Evolutionary conservation across 2,797 vertebrate genomes (phyloP).

Genomic region (Lycodopsis pacificus): DNA sequence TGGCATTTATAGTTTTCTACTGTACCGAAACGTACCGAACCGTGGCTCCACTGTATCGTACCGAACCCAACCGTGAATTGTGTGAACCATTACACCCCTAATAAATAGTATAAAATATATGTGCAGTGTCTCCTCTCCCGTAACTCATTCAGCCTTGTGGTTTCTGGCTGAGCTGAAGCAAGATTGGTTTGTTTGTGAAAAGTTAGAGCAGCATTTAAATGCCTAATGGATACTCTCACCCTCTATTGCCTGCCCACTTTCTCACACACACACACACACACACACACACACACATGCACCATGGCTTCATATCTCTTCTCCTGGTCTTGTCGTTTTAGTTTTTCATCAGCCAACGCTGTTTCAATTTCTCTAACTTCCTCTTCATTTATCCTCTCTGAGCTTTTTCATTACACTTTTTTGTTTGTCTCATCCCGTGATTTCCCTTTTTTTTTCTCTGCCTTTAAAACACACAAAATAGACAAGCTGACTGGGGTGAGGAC

Average conservation of each 20-base stretch:
- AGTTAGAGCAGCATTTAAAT: conserved; percentile 21
- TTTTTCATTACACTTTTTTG: conserved; percentile 17
- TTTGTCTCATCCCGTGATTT: conserved; percentile 22
- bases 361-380: conserved; percentile 28
- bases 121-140: background rate
- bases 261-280: background rate
- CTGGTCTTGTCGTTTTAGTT: conserved; percentile 23
- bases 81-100: too few species aligned
- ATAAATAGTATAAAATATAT: background rate
- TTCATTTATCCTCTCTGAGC: conserved; percentile 18
- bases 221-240: conserved; percentile 2
- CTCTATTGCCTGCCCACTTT: conserved; percentile 4
- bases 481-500: conserved; percentile 8
- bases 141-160: background rate
- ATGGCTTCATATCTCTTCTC: conserved; percentile 26
- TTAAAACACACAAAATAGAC: conserved; percentile 19
- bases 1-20: too few species aligned
- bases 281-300: too few species aligned
- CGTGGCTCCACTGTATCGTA: too few species aligned
- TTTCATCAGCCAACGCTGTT: conserved; percentile 25
- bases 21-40: too few species aligned
- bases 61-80: too few species aligned
- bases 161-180: background rate
- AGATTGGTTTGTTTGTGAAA: conserved; percentile 6
- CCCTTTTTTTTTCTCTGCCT: background rate